Conservation (phyloP, 1,140 invertebrate genomes). For the Diploscapter pachys region DNA sequence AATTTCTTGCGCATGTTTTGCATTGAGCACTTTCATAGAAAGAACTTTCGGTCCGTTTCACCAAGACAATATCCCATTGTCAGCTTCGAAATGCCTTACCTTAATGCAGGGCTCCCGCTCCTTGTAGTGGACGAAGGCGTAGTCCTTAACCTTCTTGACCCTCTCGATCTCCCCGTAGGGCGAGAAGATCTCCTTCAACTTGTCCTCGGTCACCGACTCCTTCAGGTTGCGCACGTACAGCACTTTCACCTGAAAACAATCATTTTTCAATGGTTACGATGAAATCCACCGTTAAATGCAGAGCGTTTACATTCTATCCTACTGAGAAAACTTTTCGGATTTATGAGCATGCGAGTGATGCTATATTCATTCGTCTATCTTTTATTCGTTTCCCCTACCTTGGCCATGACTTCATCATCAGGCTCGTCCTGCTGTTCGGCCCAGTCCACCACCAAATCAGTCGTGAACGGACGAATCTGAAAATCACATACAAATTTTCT, state of each 20-base stretch:
- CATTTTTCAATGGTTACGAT: background rate
- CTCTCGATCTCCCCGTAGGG: constrained; percentile 88
- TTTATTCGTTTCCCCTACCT: constrained; percentile 60
- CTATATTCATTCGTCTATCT: too few species aligned
- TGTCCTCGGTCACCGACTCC: constrained; percentile 90
- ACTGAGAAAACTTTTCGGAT: background rate
- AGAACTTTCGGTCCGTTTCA: background rate
- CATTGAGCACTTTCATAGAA: constrained; percentile 31
- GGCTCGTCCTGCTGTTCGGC: constrained; percentile 98
- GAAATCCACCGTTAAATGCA: background rate
- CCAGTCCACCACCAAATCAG: constrained; percentile 99
- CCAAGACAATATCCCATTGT: too few species aligned
- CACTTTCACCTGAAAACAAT: constrained; percentile 73
- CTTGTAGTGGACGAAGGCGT: constrained; percentile 98
- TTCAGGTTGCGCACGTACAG: constrained; percentile 95
- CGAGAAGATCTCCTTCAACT: constrained; percentile 88
- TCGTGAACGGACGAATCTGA: constrained; percentile 75
- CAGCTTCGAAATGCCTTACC: constrained; percentile 1
- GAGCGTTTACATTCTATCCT: too few species aligned
- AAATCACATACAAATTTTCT: constrained; percentile 16
- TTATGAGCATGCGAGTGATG: too few species aligned
- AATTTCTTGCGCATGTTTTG: background rate
- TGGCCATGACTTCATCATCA: constrained; percentile 96
- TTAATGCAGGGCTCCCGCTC: constrained; percentile 90
- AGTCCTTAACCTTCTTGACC: constrained; percentile 87